These are phyloP conservation scores for Colius striatus DNA, from an alignment of 2,113 vertebrate species.

Conservation along the genomic window DNA sequence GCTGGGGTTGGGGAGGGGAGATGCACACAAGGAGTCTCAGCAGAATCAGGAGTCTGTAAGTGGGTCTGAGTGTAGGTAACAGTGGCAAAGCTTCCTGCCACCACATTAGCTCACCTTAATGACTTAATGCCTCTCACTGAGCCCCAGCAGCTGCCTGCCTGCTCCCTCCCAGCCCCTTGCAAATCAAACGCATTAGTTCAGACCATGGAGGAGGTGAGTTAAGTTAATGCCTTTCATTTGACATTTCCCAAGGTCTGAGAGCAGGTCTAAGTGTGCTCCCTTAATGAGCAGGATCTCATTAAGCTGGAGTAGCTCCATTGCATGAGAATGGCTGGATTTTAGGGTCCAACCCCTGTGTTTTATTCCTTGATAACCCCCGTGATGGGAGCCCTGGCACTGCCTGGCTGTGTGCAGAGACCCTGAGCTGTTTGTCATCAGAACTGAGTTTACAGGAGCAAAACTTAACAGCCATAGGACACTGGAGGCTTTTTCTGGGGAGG, in stretches of 20 bases:
- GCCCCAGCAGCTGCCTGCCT: background rate
- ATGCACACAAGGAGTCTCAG: background rate
- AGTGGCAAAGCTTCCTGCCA: background rate
- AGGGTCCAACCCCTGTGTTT: background rate
- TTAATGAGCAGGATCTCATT: background rate
- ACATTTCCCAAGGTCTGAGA: background rate
- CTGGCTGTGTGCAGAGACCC: background rate
- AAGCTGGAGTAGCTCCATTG: background rate
- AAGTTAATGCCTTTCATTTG: background rate
- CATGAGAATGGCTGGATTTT: background rate
- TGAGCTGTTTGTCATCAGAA: background rate
- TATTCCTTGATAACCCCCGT: background rate
- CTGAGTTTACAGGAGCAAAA: background rate
- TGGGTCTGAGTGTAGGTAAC: background rate
- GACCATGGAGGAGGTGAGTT: background rate
- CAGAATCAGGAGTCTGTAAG: accelerated
- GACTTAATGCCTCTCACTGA: background rate
- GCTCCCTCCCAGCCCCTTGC: background rate
- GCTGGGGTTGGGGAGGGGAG: background rate
- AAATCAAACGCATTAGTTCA: background rate
- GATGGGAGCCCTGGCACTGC: background rate
- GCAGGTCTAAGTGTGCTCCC: background rate
- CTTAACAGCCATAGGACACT: accelerated
- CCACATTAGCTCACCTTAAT: slow-evolving; percentile 15
- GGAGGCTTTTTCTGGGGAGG: background rate